Base-by-base conservation (phyloP, 2,113 vertebrate genomes). In the Etia nguti region DNA sequence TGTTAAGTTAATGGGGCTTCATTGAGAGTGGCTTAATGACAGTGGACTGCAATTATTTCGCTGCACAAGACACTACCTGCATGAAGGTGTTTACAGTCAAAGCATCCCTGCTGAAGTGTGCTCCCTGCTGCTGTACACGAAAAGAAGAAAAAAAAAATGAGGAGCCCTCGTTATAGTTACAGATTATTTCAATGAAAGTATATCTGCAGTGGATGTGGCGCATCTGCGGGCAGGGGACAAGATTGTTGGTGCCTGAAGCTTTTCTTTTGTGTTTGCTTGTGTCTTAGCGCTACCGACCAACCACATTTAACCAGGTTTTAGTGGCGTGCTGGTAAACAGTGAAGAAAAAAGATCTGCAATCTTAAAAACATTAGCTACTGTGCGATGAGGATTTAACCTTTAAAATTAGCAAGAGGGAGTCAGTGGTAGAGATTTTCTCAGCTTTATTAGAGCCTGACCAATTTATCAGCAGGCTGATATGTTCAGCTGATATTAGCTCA, bases 1-100 rank as follows among this genome's bases (percentile, higher is more conserved):
- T 62, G 68, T 79, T 86, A 77, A 60, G 48, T 81, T 80, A 93
- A 90, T 88, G 82, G 34, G 50, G 20, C 79, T 81, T 89, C 65
- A 77, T 77, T 85, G 31, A 88, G 87, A 59, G 55, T 22, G 80
- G 56, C 48, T 55, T 86, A 84, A 86, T 90, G 81, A 86, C 34
- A 65, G 43, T 62, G 81, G 73, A 89, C 57, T 26, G 82, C 89
- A 90, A 82, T 90, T 90, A 86, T 89, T 80, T 86, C 56, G 43
- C 77, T 48, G 55, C 56, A 82, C 34, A 38, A 81, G 73, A 89
- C 80, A 9, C 29, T n/a, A 65, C 24, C 75, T 31, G 12, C 36
- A 55, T 80, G 29, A 56, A 70, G 62, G 79, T 82, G 82, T 92
- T 93, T 84, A 56, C 90, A 88, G 79, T 77, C 60, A 81, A 31